Base-by-base conservation (phyloP, 2,797 vertebrate genomes). In the Heliangelus exortis region DNA sequence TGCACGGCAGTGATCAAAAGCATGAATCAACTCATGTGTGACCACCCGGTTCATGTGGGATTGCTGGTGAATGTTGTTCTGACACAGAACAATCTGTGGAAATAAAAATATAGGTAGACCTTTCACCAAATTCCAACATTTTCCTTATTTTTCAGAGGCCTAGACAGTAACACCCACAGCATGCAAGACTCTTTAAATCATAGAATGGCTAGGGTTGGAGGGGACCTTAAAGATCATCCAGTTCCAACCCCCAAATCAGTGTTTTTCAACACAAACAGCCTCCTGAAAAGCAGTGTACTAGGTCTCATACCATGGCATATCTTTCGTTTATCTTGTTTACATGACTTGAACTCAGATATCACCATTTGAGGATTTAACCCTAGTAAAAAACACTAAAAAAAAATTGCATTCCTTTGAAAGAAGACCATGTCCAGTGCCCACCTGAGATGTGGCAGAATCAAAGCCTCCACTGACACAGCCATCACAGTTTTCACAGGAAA, bases 1-100 rank as follows among this genome's bases (percentile, higher is more conserved):
- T 28, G 99, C 99, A 12, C 99, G 98, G 51, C 99, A 99, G 95
- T 99, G 99, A 97, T 99, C 99, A 57, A 99, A 99, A 2, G 99
- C 98, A 13, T 99, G 99, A 77, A 99, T 99, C 84, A 99, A 98
- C 88, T 99, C 99, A 7, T 99, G 99, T 6, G 98, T 98, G 62
- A 99, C 99, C 62, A 99, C 99, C 4, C 99, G 97, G 97, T 98
- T 99, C 99, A 99, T 99, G 29, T 99, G 99, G 14, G 98, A 97
- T 97, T 99, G 99, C 36, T 98, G 98, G 55, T 94, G 98, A 96
- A 99, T 99, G 95, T 99, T 99, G 97, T 99, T 99, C 98, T 99
- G 99, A 97, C 99, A 99, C 90, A 99, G 96, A 95, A 99, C 99
- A 66, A 99, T 99, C 99, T 99, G 96, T 5, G 93, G 95, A 77